Conservation (phyloP, 2,797 vertebrate species). For the Notoglanidium macrostoma region DNA sequence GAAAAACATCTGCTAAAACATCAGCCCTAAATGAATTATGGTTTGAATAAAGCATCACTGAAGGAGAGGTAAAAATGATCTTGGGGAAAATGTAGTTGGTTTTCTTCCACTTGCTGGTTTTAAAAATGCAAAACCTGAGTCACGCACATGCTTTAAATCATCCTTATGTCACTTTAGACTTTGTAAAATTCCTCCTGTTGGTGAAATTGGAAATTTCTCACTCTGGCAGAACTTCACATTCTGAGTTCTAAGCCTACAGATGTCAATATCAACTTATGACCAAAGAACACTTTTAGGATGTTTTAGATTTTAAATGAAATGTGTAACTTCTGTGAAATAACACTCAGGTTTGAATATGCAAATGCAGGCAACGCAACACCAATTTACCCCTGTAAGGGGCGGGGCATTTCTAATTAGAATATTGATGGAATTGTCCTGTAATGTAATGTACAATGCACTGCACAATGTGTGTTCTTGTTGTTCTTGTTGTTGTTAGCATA, state of each 20-base stretch:
- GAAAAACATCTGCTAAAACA: conserved; percentile 4
- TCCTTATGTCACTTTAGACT: background rate
- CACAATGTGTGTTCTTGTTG: background rate
- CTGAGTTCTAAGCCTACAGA: background rate
- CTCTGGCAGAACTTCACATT: background rate
- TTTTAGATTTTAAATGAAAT: background rate
- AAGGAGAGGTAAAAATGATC: background rate
- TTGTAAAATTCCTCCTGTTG: background rate
- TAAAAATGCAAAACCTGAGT: background rate
- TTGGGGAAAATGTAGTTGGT: background rate
- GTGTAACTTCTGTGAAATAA: background rate
- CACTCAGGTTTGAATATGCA: background rate
- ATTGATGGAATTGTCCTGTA: background rate
- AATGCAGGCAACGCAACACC: background rate
- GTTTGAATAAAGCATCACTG: background rate
- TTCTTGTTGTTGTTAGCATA: background rate
- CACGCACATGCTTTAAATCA: no score
- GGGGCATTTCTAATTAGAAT: background rate
- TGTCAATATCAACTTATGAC: background rate
- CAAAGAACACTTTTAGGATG: background rate
- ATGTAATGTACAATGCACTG: background rate
- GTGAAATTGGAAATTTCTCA: background rate
- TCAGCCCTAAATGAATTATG: background rate
- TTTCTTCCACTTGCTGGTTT: background rate
- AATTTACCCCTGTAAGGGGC: background rate